Conservation (phyloP, 1,140 invertebrate genomes). For the Lordiphosa stackelbergi region DNA sequence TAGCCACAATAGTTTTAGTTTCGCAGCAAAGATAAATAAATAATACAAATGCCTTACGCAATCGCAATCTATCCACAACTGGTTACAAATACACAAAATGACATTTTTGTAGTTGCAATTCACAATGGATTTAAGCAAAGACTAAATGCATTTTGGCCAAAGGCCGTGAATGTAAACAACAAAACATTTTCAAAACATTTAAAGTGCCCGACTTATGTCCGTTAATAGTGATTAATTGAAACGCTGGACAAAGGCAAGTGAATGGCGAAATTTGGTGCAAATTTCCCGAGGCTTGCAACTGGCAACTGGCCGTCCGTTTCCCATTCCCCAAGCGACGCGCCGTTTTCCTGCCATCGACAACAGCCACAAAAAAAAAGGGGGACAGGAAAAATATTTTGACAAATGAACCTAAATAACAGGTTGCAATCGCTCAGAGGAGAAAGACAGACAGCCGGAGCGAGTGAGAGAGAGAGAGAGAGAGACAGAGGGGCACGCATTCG, state of each 20-base stretch:
- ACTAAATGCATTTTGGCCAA: too few relatives aligned
- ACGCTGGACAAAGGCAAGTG: conserved; percentile 34
- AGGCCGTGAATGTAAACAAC: too few relatives aligned
- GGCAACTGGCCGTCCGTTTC: conserved; percentile 36
- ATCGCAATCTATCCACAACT: too few relatives aligned
- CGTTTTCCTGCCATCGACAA: conserved; percentile 36
- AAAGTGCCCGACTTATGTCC: conserved; percentile 48
- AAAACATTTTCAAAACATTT: conserved; percentile 1
- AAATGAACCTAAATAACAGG: conserved; percentile 78
- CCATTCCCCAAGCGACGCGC: conserved; percentile 1
- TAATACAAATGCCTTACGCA: too few relatives aligned
- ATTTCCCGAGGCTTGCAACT: conserved; percentile 48
- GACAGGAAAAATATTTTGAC: conserved; percentile 77
- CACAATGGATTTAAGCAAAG: too few relatives aligned
- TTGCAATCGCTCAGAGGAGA: conserved; percentile 63
- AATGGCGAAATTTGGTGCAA: conserved; percentile 46
- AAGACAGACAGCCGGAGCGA: conserved; percentile 11
- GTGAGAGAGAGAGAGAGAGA: conserved; percentile 8
- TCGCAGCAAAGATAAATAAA: too few relatives aligned
- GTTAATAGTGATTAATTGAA: conserved; percentile 61
- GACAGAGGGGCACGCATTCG: conserved; percentile 7
- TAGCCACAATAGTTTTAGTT: too few relatives aligned
- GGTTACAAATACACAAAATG: too few relatives aligned
- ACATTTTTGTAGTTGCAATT: too few relatives aligned
- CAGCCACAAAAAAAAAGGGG: conserved; percentile 33